Conservation (phyloP, 2,113 vertebrate species). For the Pristiophorus japonicus region DNA sequence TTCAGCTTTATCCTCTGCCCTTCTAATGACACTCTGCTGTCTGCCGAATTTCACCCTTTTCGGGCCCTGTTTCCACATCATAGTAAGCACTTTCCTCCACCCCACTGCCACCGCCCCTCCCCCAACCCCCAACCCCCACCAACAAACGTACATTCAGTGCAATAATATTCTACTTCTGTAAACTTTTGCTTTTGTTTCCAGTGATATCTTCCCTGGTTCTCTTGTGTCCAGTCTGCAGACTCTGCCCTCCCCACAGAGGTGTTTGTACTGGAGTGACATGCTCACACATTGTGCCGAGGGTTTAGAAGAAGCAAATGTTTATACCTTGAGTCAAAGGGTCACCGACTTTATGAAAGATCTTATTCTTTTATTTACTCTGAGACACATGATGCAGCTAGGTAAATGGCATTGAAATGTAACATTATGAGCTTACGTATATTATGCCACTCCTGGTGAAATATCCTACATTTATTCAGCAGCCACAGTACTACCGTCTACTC, state of each 20-base stretch:
- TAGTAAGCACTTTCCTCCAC: not conserved
- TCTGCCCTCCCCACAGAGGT: not conserved
- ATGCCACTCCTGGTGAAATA: not conserved
- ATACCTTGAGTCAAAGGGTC: not conserved
- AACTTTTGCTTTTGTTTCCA: not conserved
- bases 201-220: not conserved
- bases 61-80: not conserved
- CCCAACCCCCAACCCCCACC: not conserved
- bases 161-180: not conserved
- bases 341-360: not conserved
- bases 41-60: not conserved
- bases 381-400: not conserved
- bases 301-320: not conserved
- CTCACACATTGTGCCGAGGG: not conserved
- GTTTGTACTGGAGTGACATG: not conserved
- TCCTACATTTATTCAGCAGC: not conserved
- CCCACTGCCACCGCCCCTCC: too few relatives aligned
- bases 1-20: not conserved
- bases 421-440: not conserved
- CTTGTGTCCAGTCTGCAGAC: not conserved
- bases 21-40: not conserved
- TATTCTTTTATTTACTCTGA: not conserved
- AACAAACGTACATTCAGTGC: not conserved
- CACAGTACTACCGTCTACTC: not conserved
- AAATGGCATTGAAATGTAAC: not conserved